A percentile compares a stretch with the other conserved stretches of the same genome.
phyloP scores from a whole-genome alignment of 2,797 vertebrate genomes.

The Melanotaenia parkinsoni region DNA sequence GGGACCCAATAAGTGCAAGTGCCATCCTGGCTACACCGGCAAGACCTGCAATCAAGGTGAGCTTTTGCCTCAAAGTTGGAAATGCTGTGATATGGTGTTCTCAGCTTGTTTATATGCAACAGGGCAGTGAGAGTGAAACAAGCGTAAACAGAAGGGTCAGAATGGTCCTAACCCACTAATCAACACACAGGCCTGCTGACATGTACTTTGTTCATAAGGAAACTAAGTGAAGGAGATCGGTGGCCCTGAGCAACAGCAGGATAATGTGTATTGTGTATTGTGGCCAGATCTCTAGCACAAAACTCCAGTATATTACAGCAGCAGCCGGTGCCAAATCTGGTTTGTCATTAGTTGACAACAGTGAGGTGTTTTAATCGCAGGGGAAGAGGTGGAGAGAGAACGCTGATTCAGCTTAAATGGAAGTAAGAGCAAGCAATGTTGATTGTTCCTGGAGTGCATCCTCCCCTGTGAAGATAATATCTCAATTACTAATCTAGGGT shows the following conservation, averaged over 20 bases:
- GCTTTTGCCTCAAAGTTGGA: slow-evolving; percentile 31
- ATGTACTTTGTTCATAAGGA: slow-evolving; percentile 26
- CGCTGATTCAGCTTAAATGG: slow-evolving; percentile 69
- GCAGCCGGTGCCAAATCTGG: slow-evolving; percentile 32
- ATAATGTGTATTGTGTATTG: slow-evolving; percentile 49
- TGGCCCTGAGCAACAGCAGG: slow-evolving; percentile 24
- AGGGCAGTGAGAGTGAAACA: slow-evolving; percentile 15
- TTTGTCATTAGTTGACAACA: slow-evolving; percentile 43
- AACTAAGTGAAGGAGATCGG: slow-evolving; percentile 28
- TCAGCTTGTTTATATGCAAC: slow-evolving; percentile 3
- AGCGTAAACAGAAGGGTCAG: slow-evolving; percentile 6
- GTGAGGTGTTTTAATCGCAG: slow-evolving; percentile 55
- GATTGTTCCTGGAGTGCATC: slow-evolving; percentile 66
- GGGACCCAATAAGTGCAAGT: slow-evolving; percentile 97
- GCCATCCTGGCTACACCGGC: slow-evolving; percentile 92
- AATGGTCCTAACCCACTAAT: slow-evolving; percentile 5
- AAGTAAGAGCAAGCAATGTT: slow-evolving; percentile 55
- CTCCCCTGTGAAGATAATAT: slow-evolving; percentile 73
- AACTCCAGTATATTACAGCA: slow-evolving; percentile 34
- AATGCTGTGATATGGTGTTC: slow-evolving; percentile 1
- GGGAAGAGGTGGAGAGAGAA: slow-evolving; percentile 22
- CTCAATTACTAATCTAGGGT: slow-evolving; percentile 80
- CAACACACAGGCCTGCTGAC: slow-evolving; percentile 27
- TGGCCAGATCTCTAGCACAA: slow-evolving; percentile 29
- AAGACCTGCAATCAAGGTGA: slow-evolving; percentile 99